These are phyloP conservation scores for Plagiodera versicolora DNA, from an alignment of 2,888 invertebrate species.

Conservation along the genomic window DNA sequence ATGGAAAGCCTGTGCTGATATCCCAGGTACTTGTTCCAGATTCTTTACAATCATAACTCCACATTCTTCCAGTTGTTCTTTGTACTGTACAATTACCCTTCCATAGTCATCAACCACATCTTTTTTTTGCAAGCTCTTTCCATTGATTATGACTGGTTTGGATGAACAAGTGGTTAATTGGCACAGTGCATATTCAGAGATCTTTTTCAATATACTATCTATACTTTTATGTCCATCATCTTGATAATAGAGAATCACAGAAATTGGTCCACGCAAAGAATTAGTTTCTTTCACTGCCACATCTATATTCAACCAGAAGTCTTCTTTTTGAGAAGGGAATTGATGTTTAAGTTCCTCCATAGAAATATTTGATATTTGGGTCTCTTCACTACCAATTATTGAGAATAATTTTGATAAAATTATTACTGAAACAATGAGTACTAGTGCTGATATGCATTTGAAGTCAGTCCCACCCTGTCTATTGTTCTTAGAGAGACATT, in stretches of 20 bases:
- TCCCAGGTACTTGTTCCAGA: constrained; percentile 49
- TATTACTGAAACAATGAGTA: not conserved
- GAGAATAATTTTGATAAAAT: not conserved
- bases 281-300: constrained; percentile 46
- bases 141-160: constrained; percentile 40
- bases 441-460: not conserved
- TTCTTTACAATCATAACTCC: constrained; percentile 50
- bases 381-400: not conserved
- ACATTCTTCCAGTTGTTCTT: constrained; percentile 37
- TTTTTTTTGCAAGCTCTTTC: constrained; percentile 43
- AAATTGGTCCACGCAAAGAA: constrained; percentile 45
- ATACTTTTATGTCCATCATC: constrained; percentile 37
- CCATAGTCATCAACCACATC: constrained; percentile 45
- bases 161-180: constrained; percentile 31
- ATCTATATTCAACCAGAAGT: constrained; percentile 49
- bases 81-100: constrained; percentile 41
- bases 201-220: constrained; percentile 45
- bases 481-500: no score
- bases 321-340: constrained; percentile 48
- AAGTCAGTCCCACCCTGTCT: no score
- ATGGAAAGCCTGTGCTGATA: constrained; percentile 58
- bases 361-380: not conserved
- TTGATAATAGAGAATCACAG: constrained; percentile 53
- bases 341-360: constrained; percentile 33
- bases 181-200: constrained; percentile 47